Evolutionary conservation across 1,140 invertebrate species (phyloP).

Genomic region (Mactra quadrangularis): DNA sequence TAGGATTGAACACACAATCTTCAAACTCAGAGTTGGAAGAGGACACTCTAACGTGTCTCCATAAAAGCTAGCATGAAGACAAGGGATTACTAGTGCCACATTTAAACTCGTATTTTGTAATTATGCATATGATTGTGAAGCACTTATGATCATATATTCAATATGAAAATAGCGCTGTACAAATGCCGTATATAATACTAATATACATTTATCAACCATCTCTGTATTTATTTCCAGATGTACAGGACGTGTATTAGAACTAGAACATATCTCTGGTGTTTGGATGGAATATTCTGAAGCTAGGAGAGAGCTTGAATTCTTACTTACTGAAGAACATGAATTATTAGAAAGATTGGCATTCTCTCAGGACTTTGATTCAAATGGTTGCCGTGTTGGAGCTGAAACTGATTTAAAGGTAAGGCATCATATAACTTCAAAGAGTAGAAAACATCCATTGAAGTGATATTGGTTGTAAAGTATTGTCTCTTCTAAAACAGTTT

Average conservation of each 20-base stretch:
- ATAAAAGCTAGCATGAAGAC: too few relatives aligned
- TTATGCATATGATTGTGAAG: too few relatives aligned
- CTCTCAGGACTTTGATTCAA: conserved; percentile 83
- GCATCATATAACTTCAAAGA: conserved; percentile 67
- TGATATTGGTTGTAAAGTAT: neutral
- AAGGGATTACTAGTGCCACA: too few relatives aligned
- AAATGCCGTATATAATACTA: too few relatives aligned
- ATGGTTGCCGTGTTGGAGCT: conserved; percentile 87
- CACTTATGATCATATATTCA: too few relatives aligned
- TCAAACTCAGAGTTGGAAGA: too few relatives aligned
- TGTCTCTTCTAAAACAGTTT: too few relatives aligned
- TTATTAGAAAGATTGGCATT: conserved; percentile 66
- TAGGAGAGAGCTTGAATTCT: conserved; percentile 67
- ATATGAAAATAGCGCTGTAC: too few relatives aligned
- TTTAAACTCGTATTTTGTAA: too few relatives aligned
- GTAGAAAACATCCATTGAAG: neutral
- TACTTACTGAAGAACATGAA: conserved; percentile 69
- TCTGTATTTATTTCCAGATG: conserved; percentile 82
- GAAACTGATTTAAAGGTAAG: conserved; percentile 89
- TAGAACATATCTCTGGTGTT: conserved; percentile 86
- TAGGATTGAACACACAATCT: too few relatives aligned
- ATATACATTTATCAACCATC: too few relatives aligned
- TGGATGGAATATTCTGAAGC: conserved; percentile 82
- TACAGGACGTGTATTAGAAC: conserved; percentile 74
- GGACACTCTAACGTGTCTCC: too few relatives aligned